A percentile compares a stretch with the other conserved stretches of the same genome.
These are phyloP conservation scores for Phyto melanocephala DNA, from an alignment of 2,888 invertebrate species.

Conservation along the genomic window DNA sequence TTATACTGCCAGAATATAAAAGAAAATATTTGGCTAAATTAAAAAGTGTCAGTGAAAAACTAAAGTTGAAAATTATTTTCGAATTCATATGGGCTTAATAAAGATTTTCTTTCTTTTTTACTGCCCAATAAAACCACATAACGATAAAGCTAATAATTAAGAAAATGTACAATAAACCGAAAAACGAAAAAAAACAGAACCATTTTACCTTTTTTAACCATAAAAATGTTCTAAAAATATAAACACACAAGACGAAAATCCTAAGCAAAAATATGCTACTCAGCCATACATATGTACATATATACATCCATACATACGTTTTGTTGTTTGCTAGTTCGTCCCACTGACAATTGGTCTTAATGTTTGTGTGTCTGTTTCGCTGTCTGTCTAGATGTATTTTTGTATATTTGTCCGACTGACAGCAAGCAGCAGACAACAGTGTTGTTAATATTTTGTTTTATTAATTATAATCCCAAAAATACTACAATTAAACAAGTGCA, in stretches of 20 bases:
- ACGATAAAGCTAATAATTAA: neutral
- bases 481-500: constrained; percentile 53
- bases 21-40: constrained; percentile 5
- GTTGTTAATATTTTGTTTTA: constrained; percentile 54
- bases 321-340: constrained; percentile 9
- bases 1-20: neutral
- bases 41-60: constrained; percentile 1
- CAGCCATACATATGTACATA: too few relatives aligned
- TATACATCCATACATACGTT: too few relatives aligned
- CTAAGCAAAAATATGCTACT: constrained; percentile 26
- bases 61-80: constrained; percentile 12
- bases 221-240: constrained; percentile 54
- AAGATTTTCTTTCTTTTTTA: neutral
- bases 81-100: neutral
- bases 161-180: neutral
- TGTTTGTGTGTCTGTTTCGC: neutral
- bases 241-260: constrained; percentile 21
- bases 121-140: constrained; percentile 6
- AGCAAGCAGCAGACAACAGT: constrained; percentile 4
- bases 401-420: neutral
- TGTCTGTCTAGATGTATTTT: neutral
- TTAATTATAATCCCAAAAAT: constrained; percentile 37
- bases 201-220: constrained; percentile 30
- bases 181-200: neutral
- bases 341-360: constrained; percentile 17